Conservation (phyloP, 2,113 vertebrate species). For the Natator depressus region DNA sequence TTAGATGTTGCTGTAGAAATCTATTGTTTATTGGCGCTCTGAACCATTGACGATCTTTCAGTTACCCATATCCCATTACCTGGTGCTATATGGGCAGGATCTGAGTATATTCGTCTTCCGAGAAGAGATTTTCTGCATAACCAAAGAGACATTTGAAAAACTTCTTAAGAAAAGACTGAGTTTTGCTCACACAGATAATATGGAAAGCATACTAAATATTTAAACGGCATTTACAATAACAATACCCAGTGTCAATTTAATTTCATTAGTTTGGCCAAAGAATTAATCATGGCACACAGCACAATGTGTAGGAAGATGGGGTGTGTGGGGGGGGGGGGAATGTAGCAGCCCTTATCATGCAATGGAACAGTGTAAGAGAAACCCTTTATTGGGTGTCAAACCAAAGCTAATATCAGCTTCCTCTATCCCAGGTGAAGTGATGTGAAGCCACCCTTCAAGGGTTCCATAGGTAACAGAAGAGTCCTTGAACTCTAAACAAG, state of each 20-base stretch:
- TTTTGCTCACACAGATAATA: background rate
- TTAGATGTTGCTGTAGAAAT: background rate
- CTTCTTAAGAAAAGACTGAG: background rate
- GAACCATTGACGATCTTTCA: background rate
- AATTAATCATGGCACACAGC: background rate
- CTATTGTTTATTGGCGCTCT: background rate
- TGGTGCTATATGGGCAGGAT: background rate
- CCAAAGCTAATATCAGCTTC: background rate
- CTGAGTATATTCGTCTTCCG: background rate
- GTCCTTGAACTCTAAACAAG: too few species aligned
- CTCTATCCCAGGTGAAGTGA: too few species aligned
- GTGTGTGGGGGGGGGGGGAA: background rate
- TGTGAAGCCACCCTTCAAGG: too few species aligned
- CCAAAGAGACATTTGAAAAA: background rate
- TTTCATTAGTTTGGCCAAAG: background rate
- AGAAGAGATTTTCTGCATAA: background rate
- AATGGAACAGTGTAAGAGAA: rapidly evolving
- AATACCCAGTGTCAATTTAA: background rate
- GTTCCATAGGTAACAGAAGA: too few species aligned
- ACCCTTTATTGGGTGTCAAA: background rate
- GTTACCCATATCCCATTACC: background rate
- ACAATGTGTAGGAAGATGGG: background rate
- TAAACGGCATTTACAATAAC: background rate
- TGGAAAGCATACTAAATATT: too few species aligned
- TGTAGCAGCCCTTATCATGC: background rate